Base-by-base conservation (phyloP, 2,888 invertebrate species). In the Trachelus tabidus region DNA sequence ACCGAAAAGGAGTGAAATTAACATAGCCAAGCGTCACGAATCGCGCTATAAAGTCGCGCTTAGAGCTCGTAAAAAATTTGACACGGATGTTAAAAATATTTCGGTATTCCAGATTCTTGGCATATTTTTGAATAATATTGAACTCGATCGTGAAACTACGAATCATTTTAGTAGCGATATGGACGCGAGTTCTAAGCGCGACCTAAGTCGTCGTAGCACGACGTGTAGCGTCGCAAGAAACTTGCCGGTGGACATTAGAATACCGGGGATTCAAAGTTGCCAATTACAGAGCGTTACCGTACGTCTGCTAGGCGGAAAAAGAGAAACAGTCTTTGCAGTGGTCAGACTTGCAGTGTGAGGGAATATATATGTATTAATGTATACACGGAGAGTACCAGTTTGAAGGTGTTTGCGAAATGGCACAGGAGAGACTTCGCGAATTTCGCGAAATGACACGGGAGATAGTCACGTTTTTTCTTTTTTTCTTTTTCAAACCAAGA, bases 291-390 rank as follows among this genome's bases (percentile, higher is more conserved):
- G 34, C 71, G 71, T 71, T 71, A 71, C 31, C 56, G 56, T 56
- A 71, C 34, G 74, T 34, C 23, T 12, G 30, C 33, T 4, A 34
- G 30, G 35, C 35, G 74, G 74, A 74, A 74, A 35, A 35, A 35
- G 74, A 74, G 74, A 74, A 74, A 74, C 74, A 74, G 37, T 74
- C 74, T n/a, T 30, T 33, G 71, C 71, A 71, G 71, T 9, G 31
- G 71, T 12, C 71, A 71, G 15, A 31, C 71, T 31, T 34, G 71
- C 56, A 56, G 56, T 56, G 56, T 56, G 56, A 56, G 23, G 56
- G 6, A 23, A 56, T 15, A 15, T 40, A 40, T 40, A 40, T 15
- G 15, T 15, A 35, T 35, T 3, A 11, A 35, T 35, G 35, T 35
- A 35, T 35, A 35, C 3, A 56, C 56, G 9, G 15, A 23, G 9